These are phyloP conservation scores for Amiota mariae DNA, from an alignment of 2,888 invertebrate species.

Conservation along the genomic window DNA sequence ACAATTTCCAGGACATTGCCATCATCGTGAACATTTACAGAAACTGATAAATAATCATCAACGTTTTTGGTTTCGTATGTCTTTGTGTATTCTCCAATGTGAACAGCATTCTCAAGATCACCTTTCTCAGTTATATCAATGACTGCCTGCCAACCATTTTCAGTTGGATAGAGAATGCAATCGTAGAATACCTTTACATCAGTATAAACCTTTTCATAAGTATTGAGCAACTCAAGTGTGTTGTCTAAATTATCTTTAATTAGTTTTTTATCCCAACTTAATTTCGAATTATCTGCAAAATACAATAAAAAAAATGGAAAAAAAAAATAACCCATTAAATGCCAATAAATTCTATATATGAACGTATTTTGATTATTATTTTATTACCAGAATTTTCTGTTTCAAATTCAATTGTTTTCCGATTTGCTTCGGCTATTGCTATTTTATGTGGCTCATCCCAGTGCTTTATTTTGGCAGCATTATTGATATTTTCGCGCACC, in stretches of 20 bases:
- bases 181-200: conserved; percentile 94
- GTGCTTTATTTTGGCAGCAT: conserved; percentile 84
- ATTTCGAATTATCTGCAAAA: conserved; percentile 72
- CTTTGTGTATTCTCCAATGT: conserved; percentile 86
- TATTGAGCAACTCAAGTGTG: conserved; percentile 86
- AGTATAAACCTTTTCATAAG: conserved; percentile 88
- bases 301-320: neutral
- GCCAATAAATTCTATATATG: neutral
- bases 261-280: conserved; percentile 82
- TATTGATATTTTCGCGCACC: conserved; percentile 86
- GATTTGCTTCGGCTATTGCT: conserved; percentile 84
- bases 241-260: conserved; percentile 92
- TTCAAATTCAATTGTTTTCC: conserved; percentile 85
- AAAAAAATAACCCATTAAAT: neutral
- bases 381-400: conserved; percentile 76
- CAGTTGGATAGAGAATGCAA: conserved; percentile 94
- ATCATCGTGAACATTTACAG: conserved; percentile 91
- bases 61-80: conserved; percentile 88
- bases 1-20: conserved; percentile 95
- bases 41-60: conserved; percentile 88
- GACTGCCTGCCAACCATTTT: conserved; percentile 83
- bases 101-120: conserved; percentile 82
- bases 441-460: conserved; percentile 91
- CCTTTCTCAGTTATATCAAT: conserved; percentile 76
- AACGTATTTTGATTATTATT: neutral